phyloP scores from a whole-genome alignment of 2,797 vertebrate species.

The Enteromius mattozi region DNA sequence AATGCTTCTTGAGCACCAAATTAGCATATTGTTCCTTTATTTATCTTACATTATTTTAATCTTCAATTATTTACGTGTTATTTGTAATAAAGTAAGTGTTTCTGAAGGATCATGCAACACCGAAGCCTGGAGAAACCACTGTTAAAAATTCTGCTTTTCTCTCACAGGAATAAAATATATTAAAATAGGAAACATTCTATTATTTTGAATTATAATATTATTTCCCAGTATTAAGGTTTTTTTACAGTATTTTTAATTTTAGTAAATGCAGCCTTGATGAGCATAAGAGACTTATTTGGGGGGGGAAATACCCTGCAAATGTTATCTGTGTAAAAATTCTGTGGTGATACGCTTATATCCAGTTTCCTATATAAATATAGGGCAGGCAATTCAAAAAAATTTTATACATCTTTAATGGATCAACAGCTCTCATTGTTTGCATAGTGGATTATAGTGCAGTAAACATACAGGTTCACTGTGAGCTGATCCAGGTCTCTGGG shows the following conservation, averaged over 20 bases:
- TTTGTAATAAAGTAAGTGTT: background rate
- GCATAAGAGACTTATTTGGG: too few species aligned
- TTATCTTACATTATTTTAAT: background rate
- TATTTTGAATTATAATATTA: background rate
- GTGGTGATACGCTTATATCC: background rate
- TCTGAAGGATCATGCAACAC: background rate
- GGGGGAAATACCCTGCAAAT: background rate
- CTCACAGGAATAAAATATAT: background rate
- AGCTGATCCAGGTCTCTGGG: constrained; percentile 59
- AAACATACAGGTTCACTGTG: constrained; percentile 51
- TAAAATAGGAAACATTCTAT: background rate
- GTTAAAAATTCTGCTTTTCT: background rate
- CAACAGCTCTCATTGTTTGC: background rate
- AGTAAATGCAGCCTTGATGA: background rate
- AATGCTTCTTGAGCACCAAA: background rate
- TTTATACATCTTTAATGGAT: too few species aligned
- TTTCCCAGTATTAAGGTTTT: background rate
- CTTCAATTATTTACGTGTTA: background rate
- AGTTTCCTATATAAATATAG: background rate
- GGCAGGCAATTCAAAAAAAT: too few species aligned
- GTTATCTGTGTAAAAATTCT: background rate
- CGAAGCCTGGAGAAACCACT: background rate
- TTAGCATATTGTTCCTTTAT: background rate
- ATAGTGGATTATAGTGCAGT: background rate
- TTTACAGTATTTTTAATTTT: background rate